These are phyloP conservation scores for Mesitornis unicolor DNA, from an alignment of 2,113 vertebrate genomes.

Conservation along the genomic window DNA sequence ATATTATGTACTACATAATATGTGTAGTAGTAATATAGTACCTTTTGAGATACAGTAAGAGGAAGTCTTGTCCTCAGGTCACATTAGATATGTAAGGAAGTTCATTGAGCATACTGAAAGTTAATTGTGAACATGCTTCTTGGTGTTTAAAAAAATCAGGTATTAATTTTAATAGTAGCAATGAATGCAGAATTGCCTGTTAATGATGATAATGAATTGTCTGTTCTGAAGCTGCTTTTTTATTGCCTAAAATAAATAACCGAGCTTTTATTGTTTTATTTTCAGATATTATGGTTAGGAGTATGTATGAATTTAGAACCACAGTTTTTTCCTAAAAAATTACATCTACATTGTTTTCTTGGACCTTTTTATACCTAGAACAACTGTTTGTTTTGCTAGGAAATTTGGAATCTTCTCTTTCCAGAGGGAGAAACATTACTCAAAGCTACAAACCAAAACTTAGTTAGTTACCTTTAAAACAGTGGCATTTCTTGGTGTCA, in stretches of 20 bases:
- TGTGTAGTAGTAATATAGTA: background rate
- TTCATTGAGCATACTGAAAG: background rate
- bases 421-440: background rate
- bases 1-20: background rate
- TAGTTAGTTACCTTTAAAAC: background rate
- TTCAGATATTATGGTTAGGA: background rate
- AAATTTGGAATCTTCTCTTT: background rate
- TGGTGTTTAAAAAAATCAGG: background rate
- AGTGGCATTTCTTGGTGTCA: background rate
- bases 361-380: background rate
- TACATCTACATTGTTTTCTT: background rate
- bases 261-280: background rate
- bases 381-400: background rate
- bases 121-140: background rate
- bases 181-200: background rate
- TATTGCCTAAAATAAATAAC: background rate
- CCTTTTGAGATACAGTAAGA: background rate
- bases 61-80: background rate
- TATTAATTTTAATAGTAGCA: background rate
- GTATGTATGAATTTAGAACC: background rate
- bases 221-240: background rate
- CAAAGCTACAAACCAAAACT: background rate
- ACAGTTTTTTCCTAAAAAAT: background rate
- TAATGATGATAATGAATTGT: background rate
- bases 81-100: background rate